A percentile compares a stretch with the other conserved stretches of the same genome.
These are phyloP conservation scores for Steinernema feltiae DNA, from an alignment of 1,140 invertebrate genomes.

Conservation along the genomic window DNA sequence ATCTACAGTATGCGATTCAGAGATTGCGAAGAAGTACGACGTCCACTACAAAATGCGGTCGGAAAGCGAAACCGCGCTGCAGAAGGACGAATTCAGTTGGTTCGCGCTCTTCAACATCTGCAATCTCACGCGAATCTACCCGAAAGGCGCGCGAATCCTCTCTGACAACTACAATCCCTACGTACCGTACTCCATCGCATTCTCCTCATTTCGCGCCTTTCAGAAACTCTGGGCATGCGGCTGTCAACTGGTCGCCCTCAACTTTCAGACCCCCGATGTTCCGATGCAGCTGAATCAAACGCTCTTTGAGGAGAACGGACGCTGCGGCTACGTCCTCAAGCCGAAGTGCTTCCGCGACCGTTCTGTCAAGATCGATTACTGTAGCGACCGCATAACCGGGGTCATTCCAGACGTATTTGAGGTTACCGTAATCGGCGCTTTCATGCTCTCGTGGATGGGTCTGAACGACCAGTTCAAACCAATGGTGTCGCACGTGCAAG, in stretches of 20 bases:
- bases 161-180: slow-evolving; percentile 99
- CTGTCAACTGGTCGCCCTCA: slow-evolving; percentile 99
- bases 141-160: slow-evolving; percentile 89
- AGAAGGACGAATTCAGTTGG: background rate
- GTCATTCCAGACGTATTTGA: slow-evolving; percentile 16
- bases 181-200: slow-evolving; percentile 62
- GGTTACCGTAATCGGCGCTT: slow-evolving; percentile 7
- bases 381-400: background rate
- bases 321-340: slow-evolving; percentile 30
- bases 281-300: slow-evolving; percentile 34
- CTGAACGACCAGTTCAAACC: slow-evolving; percentile 5
- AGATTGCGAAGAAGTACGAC: background rate
- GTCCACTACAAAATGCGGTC: slow-evolving; percentile 4
- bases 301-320: slow-evolving; percentile 29
- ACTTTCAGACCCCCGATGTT: slow-evolving; percentile 78
- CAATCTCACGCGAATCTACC: slow-evolving; percentile 83
- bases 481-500: slow-evolving; percentile 4
- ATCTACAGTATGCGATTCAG: background rate
- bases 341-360: slow-evolving; percentile 24
- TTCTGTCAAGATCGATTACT: background rate
- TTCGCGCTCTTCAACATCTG: background rate
- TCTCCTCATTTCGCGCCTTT: slow-evolving; percentile 5
- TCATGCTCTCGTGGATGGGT: slow-evolving; percentile 22
- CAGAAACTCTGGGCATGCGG: slow-evolving; percentile 83
- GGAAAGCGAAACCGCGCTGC: background rate